Percentiles rank a stretch among this genome's conserved stretches.
Conservation (phyloP, 2,797 vertebrate genomes). For the Eleutherodactylus coqui region DNA sequence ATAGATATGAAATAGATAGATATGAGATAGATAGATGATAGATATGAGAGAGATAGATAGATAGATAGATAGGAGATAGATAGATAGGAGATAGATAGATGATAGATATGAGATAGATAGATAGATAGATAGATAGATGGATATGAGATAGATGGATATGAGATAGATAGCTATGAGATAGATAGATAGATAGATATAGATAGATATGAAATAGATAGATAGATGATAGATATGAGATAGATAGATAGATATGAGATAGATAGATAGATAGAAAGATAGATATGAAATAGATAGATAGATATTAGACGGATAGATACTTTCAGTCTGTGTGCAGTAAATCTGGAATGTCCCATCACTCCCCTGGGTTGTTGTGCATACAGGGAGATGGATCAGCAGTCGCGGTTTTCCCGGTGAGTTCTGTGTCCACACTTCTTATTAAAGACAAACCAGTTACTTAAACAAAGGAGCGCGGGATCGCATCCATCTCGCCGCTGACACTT, state of each 20-base stretch:
- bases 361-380: neutral
- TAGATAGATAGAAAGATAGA: too few relatives aligned
- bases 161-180: too few relatives aligned
- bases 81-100: neutral
- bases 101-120: neutral
- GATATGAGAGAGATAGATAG: neutral
- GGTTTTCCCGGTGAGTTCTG: neutral
- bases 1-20: too few relatives aligned
- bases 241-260: neutral
- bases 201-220: neutral
- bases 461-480: slow-evolving; percentile 7
- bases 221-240: too few relatives aligned
- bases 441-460: slow-evolving; percentile 21
- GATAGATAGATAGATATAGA: neutral
- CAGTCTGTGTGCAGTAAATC: neutral
- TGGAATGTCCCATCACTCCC: neutral
- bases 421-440: slow-evolving; percentile 47
- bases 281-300: neutral
- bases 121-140: neutral
- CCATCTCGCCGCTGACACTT: slow-evolving; percentile 43
- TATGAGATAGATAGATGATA: neutral
- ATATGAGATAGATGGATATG: slow-evolving; percentile 10
- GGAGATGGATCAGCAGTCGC: slow-evolving; percentile 1
- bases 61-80: neutral
- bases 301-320: too few relatives aligned